Evolutionary conservation across 2,888 invertebrate species (phyloP).

Genomic region (Crepidodera aurea): DNA sequence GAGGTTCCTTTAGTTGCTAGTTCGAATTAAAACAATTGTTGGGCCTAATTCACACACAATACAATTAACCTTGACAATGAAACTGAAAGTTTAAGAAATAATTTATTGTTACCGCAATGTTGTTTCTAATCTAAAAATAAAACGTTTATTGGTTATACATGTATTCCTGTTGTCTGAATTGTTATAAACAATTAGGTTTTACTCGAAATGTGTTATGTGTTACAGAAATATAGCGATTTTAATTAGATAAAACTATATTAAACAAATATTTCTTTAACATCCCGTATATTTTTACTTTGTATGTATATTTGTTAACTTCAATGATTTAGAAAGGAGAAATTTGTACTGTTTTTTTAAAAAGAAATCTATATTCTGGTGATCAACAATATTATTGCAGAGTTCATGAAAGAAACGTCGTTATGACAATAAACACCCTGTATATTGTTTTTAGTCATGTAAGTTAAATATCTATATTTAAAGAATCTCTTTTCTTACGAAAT

Average conservation of each 20-base stretch:
- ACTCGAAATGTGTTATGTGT: neutral
- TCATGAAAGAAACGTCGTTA: constrained; percentile 4
- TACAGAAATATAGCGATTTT: neutral
- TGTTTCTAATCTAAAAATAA: constrained; percentile 2
- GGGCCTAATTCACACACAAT: constrained; percentile 15
- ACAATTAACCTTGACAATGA: constrained; percentile 29
- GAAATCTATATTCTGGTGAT: constrained; percentile 7
- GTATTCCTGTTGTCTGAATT: neutral
- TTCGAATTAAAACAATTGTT: constrained; percentile 22
- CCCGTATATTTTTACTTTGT: neutral
- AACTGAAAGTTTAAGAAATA: constrained; percentile 16
- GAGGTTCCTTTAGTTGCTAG: constrained; percentile 15
- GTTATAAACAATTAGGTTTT: constrained; percentile 1
- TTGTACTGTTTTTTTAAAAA: neutral
- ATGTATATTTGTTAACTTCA: neutral
- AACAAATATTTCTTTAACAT: neutral
- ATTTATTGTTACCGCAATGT: constrained; percentile 14
- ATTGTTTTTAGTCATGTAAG: neutral
- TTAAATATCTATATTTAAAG: neutral
- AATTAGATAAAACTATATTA: neutral
- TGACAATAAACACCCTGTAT: too few relatives aligned
- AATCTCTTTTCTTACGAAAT: too few relatives aligned
- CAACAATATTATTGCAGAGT: constrained; percentile 18
- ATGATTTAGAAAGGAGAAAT: neutral
- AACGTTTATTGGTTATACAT: neutral